Base-by-base conservation (phyloP, 2,797 vertebrate genomes). In the Eospalax fontanierii region DNA sequence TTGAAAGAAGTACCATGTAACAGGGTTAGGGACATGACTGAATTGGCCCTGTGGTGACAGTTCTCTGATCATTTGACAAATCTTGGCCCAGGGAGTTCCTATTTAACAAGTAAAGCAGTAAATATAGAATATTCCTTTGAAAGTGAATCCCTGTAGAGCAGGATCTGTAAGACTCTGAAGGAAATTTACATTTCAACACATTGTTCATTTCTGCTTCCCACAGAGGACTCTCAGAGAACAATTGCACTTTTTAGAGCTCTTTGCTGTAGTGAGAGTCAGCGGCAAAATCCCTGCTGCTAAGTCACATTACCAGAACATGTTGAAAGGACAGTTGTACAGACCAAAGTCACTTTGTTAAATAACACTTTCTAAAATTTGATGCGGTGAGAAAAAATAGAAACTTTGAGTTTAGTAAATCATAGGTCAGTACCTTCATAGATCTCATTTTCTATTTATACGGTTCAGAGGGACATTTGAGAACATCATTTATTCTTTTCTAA, bases 131-230 rank as follows among this genome's bases (percentile, higher is more conserved):
- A 93, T 59, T 43, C 46, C 38, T 81, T 93, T 96, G 95, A 96
- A 97, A 93, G 96, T n/a, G 97, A 97, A 96, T 93, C 92, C 78
- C 82, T n/a, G 12, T 15, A 66, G 94, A 50, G 92, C 59, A 26
- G 50, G 59, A 93, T 97, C 97, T 96, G n/a, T 94, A 94, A 96
- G 61, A 95, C 43, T 96, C 82, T 68, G 46, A 97, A 91, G 79
- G 73, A 96, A 97, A 98, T 96, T 97, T 98, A 88, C 95, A 97
- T 97, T 96, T 89, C 78, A 97, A 94, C 84, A 91, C 35, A 54
- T 87, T 97, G 91, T 88, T 80, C 91, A 79, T 57, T 91, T 84
- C 89, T 93, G 1, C 82, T 97, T 96, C 91, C 82, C 94, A 79
- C 46, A 26, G 87, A 92, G 86, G 85, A 54, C 90, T 93, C 30